Conservation (phyloP, 1,140 invertebrate species). For the Aphaenogaster ashmeadi region DNA sequence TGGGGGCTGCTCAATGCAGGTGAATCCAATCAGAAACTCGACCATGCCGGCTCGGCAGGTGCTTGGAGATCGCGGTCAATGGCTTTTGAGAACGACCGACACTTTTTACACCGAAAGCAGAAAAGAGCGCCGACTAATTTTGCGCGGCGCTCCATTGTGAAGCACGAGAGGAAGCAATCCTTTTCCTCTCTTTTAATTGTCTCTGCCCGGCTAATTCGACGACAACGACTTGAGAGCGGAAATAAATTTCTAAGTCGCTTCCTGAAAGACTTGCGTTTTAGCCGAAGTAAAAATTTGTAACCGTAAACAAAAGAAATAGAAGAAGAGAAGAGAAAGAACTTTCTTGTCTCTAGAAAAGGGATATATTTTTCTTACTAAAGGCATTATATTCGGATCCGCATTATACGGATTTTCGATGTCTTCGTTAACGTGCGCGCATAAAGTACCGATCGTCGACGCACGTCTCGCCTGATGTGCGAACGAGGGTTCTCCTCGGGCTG, state of each 20-base stretch:
- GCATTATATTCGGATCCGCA: background rate
- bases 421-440: conserved; percentile 28
- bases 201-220: conserved; percentile 41
- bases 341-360: background rate
- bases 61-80: conserved; percentile 69
- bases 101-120: conserved; percentile 75
- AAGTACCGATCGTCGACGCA: conserved; percentile 17
- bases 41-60: conserved; percentile 73
- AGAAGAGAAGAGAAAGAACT: too few relatives aligned
- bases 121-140: conserved; percentile 76
- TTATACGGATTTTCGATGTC: background rate
- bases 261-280: background rate
- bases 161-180: conserved; percentile 23
- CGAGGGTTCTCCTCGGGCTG: conserved; percentile 33
- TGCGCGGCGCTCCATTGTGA: conserved; percentile 73
- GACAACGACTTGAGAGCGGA: conserved; percentile 2
- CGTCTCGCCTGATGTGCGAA: conserved; percentile 29
- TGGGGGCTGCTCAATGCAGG: conserved; percentile 69
- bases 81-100: conserved; percentile 66
- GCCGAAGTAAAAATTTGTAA: background rate
- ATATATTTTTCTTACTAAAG: background rate
- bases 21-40: conserved; percentile 79
- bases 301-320: background rate
- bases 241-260: conserved; percentile 2
- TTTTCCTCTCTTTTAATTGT: conserved; percentile 68